Base-by-base conservation (phyloP, 2,888 invertebrate species). In the Neocrepidodera transversa region DNA sequence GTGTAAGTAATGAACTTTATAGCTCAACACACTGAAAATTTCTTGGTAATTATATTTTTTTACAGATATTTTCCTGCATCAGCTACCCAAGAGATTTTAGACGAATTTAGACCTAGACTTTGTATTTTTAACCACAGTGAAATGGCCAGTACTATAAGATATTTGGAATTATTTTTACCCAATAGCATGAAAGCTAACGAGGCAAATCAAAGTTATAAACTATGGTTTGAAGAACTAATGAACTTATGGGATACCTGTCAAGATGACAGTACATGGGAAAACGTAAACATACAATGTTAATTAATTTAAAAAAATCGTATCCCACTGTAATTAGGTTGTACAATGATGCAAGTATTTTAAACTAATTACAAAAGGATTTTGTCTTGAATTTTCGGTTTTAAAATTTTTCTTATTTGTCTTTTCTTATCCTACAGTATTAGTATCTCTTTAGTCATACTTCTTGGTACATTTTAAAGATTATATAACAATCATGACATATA, bases 1-100 rank as follows among this genome's bases (percentile, higher is more conserved):
- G 71, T 77, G 79, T 80, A 76, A 71, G 75, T 62, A 20, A 32
- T 28, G 2, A 13, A 28, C 2, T 49, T 58, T n/a, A n/a, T n/a
- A n/a, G n/a, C n/a, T n/a, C n/a, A n/a, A n/a, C n/a, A n/a, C n/a
- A n/a, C n/a, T n/a, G n/a, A n/a, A n/a, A n/a, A n/a, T n/a, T n/a
- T n/a, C n/a, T n/a, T n/a, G n/a, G n/a, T n/a, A n/a, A n/a, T n/a
- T n/a, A n/a, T n/a, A n/a, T n/a, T n/a, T n/a, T n/a, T n/a, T n/a
- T 7, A 54, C 73, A 89, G 88, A 52, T 92, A 90, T 76, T 91
- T 91, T 75, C 84, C 89, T 55, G 79, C 87, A 36, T 83, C 82
- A 28, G 88, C 93, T 0, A 94, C 94, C 0, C 86, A 87, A 78
- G 95, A 96, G 80, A 93, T 97, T 72, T 79, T 97, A 51, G 91